These are phyloP conservation scores for Drosophila lacicola DNA, from an alignment of 2,888 invertebrate species.

Conservation along the genomic window DNA sequence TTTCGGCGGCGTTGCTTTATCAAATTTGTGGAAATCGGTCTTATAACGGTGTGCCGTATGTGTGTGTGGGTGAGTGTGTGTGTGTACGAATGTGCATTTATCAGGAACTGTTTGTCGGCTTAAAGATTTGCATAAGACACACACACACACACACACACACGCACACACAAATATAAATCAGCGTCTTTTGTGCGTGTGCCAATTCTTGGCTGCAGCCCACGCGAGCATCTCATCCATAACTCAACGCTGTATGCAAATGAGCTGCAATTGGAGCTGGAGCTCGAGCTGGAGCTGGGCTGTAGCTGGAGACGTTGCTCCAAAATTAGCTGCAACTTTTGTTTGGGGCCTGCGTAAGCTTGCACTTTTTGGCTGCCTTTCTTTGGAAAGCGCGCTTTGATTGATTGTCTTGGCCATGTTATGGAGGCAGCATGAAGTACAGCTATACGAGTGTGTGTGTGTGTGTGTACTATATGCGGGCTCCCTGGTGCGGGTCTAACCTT, in stretches of 20 bases:
- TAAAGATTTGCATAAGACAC: constrained; percentile 71
- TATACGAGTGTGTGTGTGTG: background rate
- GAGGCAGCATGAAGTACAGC: constrained; percentile 39
- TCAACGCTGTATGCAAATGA: constrained; percentile 56
- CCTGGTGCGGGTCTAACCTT: constrained; percentile 72
- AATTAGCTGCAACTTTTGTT: constrained; percentile 75
- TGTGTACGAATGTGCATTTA: constrained; percentile 48
- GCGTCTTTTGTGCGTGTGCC: constrained; percentile 73
- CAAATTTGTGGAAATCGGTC: constrained; percentile 72
- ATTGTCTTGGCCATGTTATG: constrained; percentile 55
- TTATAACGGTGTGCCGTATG: constrained; percentile 54
- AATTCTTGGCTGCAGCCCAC: constrained; percentile 61
- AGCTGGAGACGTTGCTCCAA: constrained; percentile 15
- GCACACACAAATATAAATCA: constrained; percentile 18
- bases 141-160: constrained; percentile 14
- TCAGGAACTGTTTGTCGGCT: constrained; percentile 71
- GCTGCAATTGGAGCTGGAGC: constrained; percentile 53
- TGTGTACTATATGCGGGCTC: constrained; percentile 59
- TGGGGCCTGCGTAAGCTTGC: constrained; percentile 48
- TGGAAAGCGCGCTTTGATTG: constrained; percentile 72
- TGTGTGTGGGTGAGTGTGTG: constrained; percentile 10
- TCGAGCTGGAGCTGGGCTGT: constrained; percentile 8
- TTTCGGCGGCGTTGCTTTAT: constrained; percentile 55
- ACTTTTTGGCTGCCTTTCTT: constrained; percentile 63
- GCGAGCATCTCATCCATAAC: constrained; percentile 57